These are phyloP conservation scores for Tapirus terrestris DNA, from an alignment of 2,113 vertebrate genomes.

Conservation along the genomic window DNA sequence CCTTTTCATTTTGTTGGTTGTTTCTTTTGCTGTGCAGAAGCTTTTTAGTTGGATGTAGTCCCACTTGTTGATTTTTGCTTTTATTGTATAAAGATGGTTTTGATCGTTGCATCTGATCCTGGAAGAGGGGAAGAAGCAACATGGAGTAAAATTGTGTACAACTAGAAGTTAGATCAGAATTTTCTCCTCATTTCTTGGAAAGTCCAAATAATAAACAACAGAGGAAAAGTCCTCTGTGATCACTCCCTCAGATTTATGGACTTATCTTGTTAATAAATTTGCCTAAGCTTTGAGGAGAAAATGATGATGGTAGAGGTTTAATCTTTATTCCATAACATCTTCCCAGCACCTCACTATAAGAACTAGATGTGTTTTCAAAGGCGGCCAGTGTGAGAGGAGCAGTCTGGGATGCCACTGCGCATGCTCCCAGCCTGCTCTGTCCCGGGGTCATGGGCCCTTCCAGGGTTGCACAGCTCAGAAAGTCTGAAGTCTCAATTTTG, in stretches of 20 bases:
- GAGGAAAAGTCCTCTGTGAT: background rate
- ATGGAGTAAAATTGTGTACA: background rate
- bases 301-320: background rate
- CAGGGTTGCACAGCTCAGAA: background rate
- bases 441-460: background rate
- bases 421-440: background rate
- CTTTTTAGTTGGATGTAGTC: background rate
- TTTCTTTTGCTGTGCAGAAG: background rate
- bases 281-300: background rate
- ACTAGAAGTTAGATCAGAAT: background rate
- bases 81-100: background rate
- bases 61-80: background rate
- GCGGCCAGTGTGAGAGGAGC: background rate
- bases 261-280: background rate
- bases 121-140: background rate
- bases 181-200: background rate
- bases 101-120: background rate
- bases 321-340: background rate
- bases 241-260: background rate
- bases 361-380: background rate
- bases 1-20: background rate
- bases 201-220: background rate
- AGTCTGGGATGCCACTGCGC: background rate
- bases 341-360: background rate
- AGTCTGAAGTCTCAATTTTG: background rate